Conservation (phyloP, 1,140 invertebrate genomes). For the Agraylea sexmaculata region DNA sequence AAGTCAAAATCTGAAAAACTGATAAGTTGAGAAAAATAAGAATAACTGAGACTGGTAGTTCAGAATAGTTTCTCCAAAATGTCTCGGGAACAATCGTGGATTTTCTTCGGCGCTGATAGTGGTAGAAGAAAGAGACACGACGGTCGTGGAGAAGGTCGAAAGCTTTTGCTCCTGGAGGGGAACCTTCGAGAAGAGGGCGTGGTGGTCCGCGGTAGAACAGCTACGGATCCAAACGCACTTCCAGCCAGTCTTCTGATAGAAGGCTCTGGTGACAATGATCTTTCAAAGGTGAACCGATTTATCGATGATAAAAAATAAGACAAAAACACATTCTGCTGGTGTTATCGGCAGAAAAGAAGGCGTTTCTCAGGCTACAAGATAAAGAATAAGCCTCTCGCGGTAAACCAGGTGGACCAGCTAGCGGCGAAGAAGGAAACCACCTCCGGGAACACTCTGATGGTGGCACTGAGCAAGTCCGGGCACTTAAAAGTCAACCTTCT, state of each 20-base stretch:
- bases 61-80: slow-evolving; percentile 22
- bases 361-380: slow-evolving; percentile 20
- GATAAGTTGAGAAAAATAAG: slow-evolving; percentile 47
- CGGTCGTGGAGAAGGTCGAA: slow-evolving; percentile 35
- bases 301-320: slow-evolving; percentile 54
- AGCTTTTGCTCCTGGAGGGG: slow-evolving; percentile 67
- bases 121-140: slow-evolving; percentile 24
- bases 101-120: slow-evolving; percentile 4
- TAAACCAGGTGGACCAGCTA: slow-evolving; percentile 20
- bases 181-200: slow-evolving; percentile 66
- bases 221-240: slow-evolving; percentile 36
- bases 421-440: slow-evolving; percentile 52
- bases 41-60: slow-evolving; percentile 32
- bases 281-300: slow-evolving; percentile 29
- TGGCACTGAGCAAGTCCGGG: slow-evolving; percentile 26
- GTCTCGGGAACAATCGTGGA: slow-evolving; percentile 27
- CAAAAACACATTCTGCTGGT: slow-evolving; percentile 55
- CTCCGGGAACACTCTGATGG: slow-evolving; percentile 53
- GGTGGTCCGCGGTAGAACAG: slow-evolving; percentile 46
- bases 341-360: slow-evolving; percentile 39
- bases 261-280: slow-evolving; percentile 33
- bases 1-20: slow-evolving; percentile 36
- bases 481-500: slow-evolving; percentile 26
- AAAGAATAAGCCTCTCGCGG: slow-evolving; percentile 21
- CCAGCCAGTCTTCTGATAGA: no score